These are phyloP conservation scores for Molossus molossus DNA, from an alignment of 2,797 vertebrate species.

Conservation along the genomic window DNA sequence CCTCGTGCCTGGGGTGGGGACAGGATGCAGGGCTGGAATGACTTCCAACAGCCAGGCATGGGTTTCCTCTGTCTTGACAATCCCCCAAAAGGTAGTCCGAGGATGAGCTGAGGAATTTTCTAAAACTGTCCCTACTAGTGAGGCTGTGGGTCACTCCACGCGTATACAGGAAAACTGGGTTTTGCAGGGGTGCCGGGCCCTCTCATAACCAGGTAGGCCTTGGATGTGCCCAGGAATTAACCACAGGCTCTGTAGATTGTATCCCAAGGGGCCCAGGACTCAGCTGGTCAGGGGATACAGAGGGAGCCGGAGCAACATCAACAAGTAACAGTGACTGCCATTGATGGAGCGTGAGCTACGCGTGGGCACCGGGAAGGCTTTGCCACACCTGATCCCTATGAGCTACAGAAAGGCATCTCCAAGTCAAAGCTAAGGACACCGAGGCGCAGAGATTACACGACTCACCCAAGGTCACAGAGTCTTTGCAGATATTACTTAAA, in stretches of 20 bases:
- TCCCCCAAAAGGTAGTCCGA: background rate
- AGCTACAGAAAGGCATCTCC: background rate
- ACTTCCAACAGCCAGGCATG: background rate
- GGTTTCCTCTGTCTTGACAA: background rate
- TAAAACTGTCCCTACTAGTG: background rate
- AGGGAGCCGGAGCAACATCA: background rate
- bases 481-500: background rate
- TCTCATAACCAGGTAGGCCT: background rate
- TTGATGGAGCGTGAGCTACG: accelerated
- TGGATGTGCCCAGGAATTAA: background rate
- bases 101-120: background rate
- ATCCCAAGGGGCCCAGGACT: background rate
- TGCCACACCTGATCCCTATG: background rate
- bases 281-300: accelerated
- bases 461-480: background rate
- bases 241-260: background rate
- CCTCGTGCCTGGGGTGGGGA: background rate
- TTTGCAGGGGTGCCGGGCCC: background rate
- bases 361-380: background rate
- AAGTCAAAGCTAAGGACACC: background rate
- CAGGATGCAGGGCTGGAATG: too few relatives aligned
- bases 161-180: background rate
- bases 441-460: background rate
- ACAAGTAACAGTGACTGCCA: background rate
- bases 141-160: background rate